These are phyloP conservation scores for Epicauta chinensis DNA, from an alignment of 1,140 invertebrate genomes.

Conservation along the genomic window DNA sequence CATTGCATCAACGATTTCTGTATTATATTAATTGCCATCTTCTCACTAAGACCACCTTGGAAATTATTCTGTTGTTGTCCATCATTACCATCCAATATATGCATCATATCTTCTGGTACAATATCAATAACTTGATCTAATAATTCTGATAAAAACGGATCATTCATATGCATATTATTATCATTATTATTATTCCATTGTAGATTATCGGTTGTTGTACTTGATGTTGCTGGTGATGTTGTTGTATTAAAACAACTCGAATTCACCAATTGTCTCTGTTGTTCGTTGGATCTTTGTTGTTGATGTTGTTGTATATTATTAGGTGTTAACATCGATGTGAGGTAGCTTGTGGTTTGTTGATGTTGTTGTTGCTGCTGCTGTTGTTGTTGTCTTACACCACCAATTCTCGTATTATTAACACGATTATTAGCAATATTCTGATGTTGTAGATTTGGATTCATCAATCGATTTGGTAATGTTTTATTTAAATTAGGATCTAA, in stretches of 20 bases:
- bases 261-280: slow-evolving; percentile 22
- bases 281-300: slow-evolving; percentile 25
- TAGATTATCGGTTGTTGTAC: slow-evolving; percentile 20
- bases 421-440: background rate
- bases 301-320: slow-evolving; percentile 7
- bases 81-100: slow-evolving; percentile 45
- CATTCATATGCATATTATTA: slow-evolving; percentile 47
- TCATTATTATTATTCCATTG: slow-evolving; percentile 20
- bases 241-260: slow-evolving; percentile 18
- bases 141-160: slow-evolving; percentile 71
- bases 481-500: slow-evolving; percentile 28
- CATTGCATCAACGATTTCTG: slow-evolving; percentile 85
- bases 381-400: slow-evolving; percentile 20
- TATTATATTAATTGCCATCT: slow-evolving; percentile 82
- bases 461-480: slow-evolving; percentile 40
- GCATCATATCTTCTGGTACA: slow-evolving; percentile 55
- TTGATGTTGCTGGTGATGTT: slow-evolving; percentile 29
- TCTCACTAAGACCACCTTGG: slow-evolving; percentile 57
- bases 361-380: slow-evolving; percentile 27
- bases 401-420: too few relatives aligned
- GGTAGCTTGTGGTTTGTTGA: slow-evolving; percentile 32
- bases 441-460: slow-evolving; percentile 38
- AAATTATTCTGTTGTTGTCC: slow-evolving; percentile 39
- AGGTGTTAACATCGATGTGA: slow-evolving; percentile 31
- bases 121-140: slow-evolving; percentile 79